Conservation (phyloP, 2,113 vertebrate genomes). For the Nothobranchius furzeri region DNA sequence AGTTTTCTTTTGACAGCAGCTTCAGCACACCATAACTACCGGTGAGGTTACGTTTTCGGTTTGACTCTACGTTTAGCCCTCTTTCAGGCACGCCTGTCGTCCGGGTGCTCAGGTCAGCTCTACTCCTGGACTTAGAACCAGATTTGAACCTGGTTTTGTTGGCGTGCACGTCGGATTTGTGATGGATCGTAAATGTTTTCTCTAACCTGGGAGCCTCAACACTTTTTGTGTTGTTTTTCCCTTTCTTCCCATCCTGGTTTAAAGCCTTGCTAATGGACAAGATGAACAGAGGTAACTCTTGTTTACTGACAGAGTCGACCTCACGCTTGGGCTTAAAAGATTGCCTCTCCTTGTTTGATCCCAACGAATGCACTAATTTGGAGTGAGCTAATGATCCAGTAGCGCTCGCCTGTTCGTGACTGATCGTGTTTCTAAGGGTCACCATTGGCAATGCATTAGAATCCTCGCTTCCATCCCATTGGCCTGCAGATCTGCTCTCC, state of each 20-base stretch:
- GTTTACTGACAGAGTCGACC: slow-evolving; percentile 57
- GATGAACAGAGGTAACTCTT: slow-evolving; percentile 31
- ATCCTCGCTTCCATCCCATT: slow-evolving; percentile 69
- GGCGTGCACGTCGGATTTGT: slow-evolving; percentile 63
- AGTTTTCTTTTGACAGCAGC: slow-evolving; percentile 78
- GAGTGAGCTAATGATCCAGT: slow-evolving; percentile 43
- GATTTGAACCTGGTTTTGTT: slow-evolving; percentile 76
- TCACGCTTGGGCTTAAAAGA: slow-evolving; percentile 67
- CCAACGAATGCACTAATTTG: slow-evolving; percentile 46
- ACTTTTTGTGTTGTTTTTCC: slow-evolving; percentile 68
- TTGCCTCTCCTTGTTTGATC: slow-evolving; percentile 54
- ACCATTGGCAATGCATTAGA: slow-evolving; percentile 60
- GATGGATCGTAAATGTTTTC: slow-evolving; percentile 61
- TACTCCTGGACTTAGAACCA: slow-evolving; percentile 55
- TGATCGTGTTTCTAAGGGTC: slow-evolving; percentile 71
- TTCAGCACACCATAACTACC: slow-evolving; percentile 75
- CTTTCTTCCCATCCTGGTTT: slow-evolving; percentile 55
- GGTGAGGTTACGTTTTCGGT: slow-evolving; percentile 75
- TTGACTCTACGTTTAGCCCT: slow-evolving; percentile 51
- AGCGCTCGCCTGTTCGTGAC: slow-evolving; percentile 61
- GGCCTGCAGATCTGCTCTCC: slow-evolving; percentile 60
- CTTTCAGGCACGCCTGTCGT: slow-evolving; percentile 68
- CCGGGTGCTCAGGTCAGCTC: slow-evolving; percentile 54
- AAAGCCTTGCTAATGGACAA: slow-evolving; percentile 43
- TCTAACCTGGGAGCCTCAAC: slow-evolving; percentile 52